Base-by-base conservation (phyloP, 92 coral and sea anemone genomes). In the Blastomussa wellsi region DNA sequence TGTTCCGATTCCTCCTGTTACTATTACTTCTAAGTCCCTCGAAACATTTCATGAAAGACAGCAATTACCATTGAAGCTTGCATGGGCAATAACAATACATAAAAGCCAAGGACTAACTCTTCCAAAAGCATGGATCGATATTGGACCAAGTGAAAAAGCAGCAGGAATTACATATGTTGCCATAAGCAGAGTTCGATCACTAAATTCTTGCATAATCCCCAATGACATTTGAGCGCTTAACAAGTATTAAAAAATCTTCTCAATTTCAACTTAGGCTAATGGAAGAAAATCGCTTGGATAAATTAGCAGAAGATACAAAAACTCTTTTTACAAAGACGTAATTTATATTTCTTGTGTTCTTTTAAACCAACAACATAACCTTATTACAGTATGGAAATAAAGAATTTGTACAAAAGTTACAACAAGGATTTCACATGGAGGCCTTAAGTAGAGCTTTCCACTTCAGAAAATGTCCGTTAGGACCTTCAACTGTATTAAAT, bases 271-370 rank as follows among this genome's bases (percentile, higher is more conserved):
- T 84, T 65, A 76, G 77, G 48, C 41, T 76, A 48, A 41, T 11
- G 14, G 77, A 84, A 84, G 88, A 84, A 84, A 76, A 57, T 53
- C 35, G 70, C 78, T 78, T 78, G 72, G 14, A 20, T 78, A 78
- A 78, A 57, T 60, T 78, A 33, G 82, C 82, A 33, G 22, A 55
- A 17, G 35, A 57, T 60, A 78, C 72, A 37, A 38, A 78, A 78
- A 15, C 71, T 0, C 53, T 78, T 78, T 78, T 57, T 7, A 57
- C 32, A 10, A 71, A 39, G 48, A 71, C 16, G 20, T 71, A 71
- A 71, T 78, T 78, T 78, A 35, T 24, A 78, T 57, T 57, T 59
- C 39, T 59, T 59, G 71, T 0, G 72, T 35, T 79, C 72, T 55
- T 78, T 78, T 78, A 55, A 53, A 35, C 72, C 72, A 79, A 9